Evolutionary conservation across 2,797 vertebrate genomes (phyloP), one percentile per base, ranked within the genome.

Genomic region (Chelon auratus): DNA sequence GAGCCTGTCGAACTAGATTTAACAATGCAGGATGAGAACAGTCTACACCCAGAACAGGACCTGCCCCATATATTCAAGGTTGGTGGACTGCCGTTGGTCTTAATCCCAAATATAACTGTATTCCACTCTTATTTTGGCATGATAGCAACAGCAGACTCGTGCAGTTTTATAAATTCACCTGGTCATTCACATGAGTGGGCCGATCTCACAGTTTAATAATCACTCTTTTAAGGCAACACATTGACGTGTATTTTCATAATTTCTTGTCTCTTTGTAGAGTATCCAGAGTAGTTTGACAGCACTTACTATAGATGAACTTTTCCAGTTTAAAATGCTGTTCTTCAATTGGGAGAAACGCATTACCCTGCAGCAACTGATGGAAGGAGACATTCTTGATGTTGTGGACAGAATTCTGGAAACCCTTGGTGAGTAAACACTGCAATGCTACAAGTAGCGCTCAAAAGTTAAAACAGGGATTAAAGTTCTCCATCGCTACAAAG

Each of bases 351-450:
- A 91, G 18, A 0, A 12, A 11, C 15, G 2, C 1, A 1, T 78
- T 12, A 60, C 37, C 1, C n/a, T 58, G 15, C 5, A 53, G 4
- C 47, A 86, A 0, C 5, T 78, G 56, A 36, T 76, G 63, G 79
- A 91, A 1, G 85, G 78, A 60, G 93, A 94, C 72, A 4, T 88
- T 20, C 88, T 94, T 0, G 89, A 93, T 75, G 83, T 92, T 61
- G 93, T 94, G 79, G 92, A 94, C 82, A 87, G 10, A 62, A 83
- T 83, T 36, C 55, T 94, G 5, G 91, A 93, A 71, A 11, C 69
- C 10, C 64, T 85, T 9, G 93, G 93, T 90, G 81, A 84, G 81
- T 62, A 78, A 60, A 42, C 33, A 20, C 6, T 12, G 3, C 20
- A 22, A 0, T 17, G 3, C n/a, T 33, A 50, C n/a, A 50, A 39